Evolutionary conservation across 2,888 invertebrate species (phyloP).

Genomic region (Lithosia quadra): DNA sequence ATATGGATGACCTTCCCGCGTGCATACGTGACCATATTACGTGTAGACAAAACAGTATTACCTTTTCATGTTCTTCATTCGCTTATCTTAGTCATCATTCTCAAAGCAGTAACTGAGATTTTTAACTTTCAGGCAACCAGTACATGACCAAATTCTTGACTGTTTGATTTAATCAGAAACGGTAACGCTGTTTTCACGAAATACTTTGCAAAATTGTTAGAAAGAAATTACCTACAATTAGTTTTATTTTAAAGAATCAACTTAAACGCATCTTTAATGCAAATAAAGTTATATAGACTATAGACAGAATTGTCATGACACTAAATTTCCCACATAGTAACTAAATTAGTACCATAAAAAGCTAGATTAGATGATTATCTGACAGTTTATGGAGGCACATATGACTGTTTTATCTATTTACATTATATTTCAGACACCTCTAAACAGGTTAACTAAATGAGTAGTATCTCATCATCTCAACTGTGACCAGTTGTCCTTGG

Average conservation of each 20-base stretch:
- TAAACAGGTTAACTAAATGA: slow-evolving; percentile 37
- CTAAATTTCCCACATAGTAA: not conserved
- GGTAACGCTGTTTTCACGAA: slow-evolving; percentile 18
- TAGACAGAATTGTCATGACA: not conserved
- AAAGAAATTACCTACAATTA: not conserved
- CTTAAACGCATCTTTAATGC: not conserved
- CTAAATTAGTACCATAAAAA: not conserved
- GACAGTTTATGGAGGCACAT: not conserved
- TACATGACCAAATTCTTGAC: slow-evolving; percentile 26
- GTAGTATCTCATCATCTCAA: slow-evolving; percentile 40
- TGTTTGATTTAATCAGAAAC: slow-evolving; percentile 22
- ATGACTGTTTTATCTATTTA: not conserved
- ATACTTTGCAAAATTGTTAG: not conserved
- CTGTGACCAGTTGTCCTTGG: slow-evolving; percentile 55
- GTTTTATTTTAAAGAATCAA: not conserved
- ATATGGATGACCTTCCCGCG: slow-evolving; percentile 71
- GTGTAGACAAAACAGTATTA: slow-evolving; percentile 52
- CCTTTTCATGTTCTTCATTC: slow-evolving; percentile 49
- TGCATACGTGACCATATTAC: slow-evolving; percentile 72
- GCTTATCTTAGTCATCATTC: slow-evolving; percentile 47
- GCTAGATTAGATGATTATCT: not conserved
- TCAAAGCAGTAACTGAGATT: slow-evolving; percentile 36
- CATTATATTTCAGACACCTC: slow-evolving; percentile 29
- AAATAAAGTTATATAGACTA: too few relatives aligned
- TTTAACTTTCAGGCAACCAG: slow-evolving; percentile 28